Evolutionary conservation across 1,140 invertebrate genomes (phyloP), one percentile per base, ranked within the genome.

Genomic region (Heterodera schachtii): DNA sequence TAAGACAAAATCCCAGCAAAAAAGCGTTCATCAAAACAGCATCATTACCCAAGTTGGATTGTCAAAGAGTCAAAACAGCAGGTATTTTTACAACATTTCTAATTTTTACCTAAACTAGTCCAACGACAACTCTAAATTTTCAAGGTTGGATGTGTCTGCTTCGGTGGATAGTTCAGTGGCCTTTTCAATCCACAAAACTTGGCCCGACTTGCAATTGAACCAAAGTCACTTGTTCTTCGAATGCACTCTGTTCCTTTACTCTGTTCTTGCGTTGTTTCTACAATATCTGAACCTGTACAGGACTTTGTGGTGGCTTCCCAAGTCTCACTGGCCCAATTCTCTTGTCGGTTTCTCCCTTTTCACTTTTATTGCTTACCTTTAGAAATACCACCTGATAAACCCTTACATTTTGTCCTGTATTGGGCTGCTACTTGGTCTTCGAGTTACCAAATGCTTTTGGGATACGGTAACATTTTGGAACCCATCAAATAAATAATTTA

Each of bases 331-430:
- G 83, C 93, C 93, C 85, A 94, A 95, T 21, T 78, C 77, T 52
- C 70, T 86, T 66, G 85, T 86, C 60, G 49, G 8, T 75, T 91
- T 94, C 1, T 31, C 31, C 31, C 31, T 44, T 7, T 41, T 60
- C 52, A 80, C 21, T 81, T 11, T 47, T 83, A 21, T n/a, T 81
- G 19, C 11, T 83, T 81, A 82, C 79, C 94, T 94, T 66, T 92
- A 97, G 96, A 97, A 97, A 91, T 95, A 96, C 90, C 95, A 98
- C 90, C 91, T 97, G 71, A 96, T 98, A 88, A 95, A 98, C 90
- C 93, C 93, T 13, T 93, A 96, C 90, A 90, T 97, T 44, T 92
- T 96, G 46, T 91, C 93, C 82, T 95, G 97, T 88, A 94, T 97
- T 83, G 90, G 93, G 79, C 92, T 95, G 19, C 92, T 96, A 82